These are phyloP conservation scores for Empidonax traillii DNA, from an alignment of 2,113 vertebrate genomes.

Conservation along the genomic window DNA sequence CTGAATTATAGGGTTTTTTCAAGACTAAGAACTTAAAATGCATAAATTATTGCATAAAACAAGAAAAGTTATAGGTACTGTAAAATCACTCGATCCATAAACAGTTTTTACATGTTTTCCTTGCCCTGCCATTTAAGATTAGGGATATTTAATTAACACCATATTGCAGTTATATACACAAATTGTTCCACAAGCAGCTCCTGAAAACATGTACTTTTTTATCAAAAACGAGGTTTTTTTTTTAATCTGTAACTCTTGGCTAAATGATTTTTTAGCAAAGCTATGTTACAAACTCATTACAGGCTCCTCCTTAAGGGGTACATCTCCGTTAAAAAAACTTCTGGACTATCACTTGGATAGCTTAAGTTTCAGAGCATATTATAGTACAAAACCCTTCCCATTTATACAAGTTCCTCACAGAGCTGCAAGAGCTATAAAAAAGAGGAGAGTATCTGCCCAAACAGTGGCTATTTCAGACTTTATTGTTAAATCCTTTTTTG, in stretches of 20 bases:
- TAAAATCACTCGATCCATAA: not conserved
- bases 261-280: not conserved
- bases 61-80: not conserved
- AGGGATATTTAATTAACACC: not conserved
- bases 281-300: not conserved
- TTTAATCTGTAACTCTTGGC: not conserved
- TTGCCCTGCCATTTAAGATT: not conserved
- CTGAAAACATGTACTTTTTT: not conserved
- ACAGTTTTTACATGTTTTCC: not conserved
- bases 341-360: not conserved
- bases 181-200: not conserved
- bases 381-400: not conserved
- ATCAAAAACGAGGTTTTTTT: not conserved
- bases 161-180: not conserved
- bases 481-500: not conserved
- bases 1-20: fast-evolving
- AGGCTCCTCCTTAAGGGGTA: not conserved
- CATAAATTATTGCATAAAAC: not conserved
- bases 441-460: not conserved
- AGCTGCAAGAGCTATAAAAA: not conserved
- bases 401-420: not conserved
- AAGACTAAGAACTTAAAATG: not conserved
- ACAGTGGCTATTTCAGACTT: not conserved
- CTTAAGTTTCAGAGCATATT: not conserved
- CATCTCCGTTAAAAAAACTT: not conserved